A percentile compares a stretch with the other conserved stretches of the same genome.
Evolutionary conservation across 2,113 vertebrate species (phyloP).

Genomic region (Acinonyx jubatus): DNA sequence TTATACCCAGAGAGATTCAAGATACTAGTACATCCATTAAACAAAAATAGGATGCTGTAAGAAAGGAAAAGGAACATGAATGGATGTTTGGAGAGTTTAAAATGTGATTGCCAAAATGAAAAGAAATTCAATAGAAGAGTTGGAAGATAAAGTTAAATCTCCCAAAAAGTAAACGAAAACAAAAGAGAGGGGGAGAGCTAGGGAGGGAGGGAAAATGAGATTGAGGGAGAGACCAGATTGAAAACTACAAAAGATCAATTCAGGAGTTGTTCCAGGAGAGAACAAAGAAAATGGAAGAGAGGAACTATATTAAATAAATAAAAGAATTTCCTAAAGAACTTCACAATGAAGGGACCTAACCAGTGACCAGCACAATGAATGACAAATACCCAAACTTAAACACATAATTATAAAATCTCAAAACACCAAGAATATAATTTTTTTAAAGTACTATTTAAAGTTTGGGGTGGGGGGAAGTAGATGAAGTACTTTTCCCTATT

Average conservation of each 20-base stretch:
- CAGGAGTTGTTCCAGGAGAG: conserved; percentile 1
- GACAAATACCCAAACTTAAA: conserved; percentile 39
- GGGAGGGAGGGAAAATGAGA: background rate
- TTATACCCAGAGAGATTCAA: conserved; percentile 27
- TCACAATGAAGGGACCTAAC: conserved; percentile 3
- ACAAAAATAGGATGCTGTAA: conserved; percentile 43
- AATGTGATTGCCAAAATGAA: conserved; percentile 4
- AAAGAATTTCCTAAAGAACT: background rate
- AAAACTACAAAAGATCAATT: conserved; percentile 43
- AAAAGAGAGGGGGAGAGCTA: background rate
- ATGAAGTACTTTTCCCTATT: conserved; percentile 4
- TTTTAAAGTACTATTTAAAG: background rate
- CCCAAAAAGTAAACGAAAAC: background rate
- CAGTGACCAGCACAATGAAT: conserved; percentile 11
- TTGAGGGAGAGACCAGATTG: background rate
- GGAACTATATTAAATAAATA: background rate
- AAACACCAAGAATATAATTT: conserved; percentile 32
- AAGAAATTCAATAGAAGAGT: conserved; percentile 16
- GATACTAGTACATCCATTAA: conserved; percentile 7
- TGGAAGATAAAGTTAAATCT: conserved; percentile 37
- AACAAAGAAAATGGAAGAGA: conserved; percentile 19
- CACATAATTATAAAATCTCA: conserved; percentile 41
- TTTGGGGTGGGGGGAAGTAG: background rate
- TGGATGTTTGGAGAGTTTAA: conserved; percentile 38
- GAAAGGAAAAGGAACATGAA: conserved; percentile 25